A percentile compares a stretch with the other conserved stretches of the same genome.
Conservation (phyloP, 2,888 invertebrate species). For the Amphiduros pacificus region DNA sequence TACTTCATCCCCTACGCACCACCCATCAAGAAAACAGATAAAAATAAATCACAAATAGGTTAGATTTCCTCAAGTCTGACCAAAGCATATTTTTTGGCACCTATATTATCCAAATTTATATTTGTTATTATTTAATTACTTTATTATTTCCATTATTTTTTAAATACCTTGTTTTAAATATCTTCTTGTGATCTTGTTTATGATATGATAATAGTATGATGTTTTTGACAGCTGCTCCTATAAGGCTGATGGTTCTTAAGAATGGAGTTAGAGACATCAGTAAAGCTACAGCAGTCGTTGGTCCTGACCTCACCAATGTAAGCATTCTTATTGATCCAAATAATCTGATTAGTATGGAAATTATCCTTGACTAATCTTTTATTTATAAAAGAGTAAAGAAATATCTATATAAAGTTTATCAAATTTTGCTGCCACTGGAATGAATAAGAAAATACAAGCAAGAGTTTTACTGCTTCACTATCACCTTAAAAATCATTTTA, state of each 20-base stretch:
- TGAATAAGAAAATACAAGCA: no score
- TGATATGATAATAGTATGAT: not conserved
- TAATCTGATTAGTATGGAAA: no score
- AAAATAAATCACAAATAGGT: slow-evolving; percentile 1
- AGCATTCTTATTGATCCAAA: no score
- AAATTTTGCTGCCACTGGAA: no score
- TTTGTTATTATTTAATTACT: not conserved
- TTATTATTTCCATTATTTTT: not conserved
- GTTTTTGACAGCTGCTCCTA: slow-evolving; percentile 41
- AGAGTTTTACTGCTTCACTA: no score
- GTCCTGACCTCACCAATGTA: slow-evolving; percentile 57
- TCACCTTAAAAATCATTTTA: no score
- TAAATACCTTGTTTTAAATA: not conserved
- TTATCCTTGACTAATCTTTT: no score
- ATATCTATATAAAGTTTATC: no score
- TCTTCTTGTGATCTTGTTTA: not conserved
- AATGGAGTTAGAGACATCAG: slow-evolving; percentile 52
- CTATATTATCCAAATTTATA: not conserved
- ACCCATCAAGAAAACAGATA: slow-evolving; percentile 33
- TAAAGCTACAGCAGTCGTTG: slow-evolving; percentile 48
- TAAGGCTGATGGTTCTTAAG: slow-evolving; percentile 48
- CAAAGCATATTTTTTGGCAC: not conserved
- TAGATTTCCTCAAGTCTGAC: not conserved
- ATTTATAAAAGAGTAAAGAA: no score
- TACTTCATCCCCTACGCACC: slow-evolving; percentile 56